Conservation (phyloP, 2,888 invertebrate genomes). For the Lumbricus terrestris region DNA sequence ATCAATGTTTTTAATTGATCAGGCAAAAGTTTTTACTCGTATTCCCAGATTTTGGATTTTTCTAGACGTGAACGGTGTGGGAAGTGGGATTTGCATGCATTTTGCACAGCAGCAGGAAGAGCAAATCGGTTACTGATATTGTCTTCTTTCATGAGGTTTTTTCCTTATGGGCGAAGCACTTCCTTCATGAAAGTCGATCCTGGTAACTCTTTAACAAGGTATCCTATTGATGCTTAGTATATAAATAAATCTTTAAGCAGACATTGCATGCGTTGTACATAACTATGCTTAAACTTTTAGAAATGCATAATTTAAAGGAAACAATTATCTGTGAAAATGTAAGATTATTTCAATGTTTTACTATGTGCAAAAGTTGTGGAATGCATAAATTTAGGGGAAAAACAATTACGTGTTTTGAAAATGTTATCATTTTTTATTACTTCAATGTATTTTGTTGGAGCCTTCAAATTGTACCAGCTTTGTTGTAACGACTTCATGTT, state of each 20-base stretch:
- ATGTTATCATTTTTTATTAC: no score
- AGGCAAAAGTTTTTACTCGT: not conserved
- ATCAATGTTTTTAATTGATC: not conserved
- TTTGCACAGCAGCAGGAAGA: not conserved
- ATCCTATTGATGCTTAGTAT: not conserved
- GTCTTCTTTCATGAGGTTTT: not conserved
- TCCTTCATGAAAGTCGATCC: no score
- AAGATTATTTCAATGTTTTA: not conserved
- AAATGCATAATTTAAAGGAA: not conserved
- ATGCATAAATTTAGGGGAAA: no score
- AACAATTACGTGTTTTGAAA: no score
- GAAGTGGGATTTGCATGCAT: not conserved
- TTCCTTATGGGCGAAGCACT: no score
- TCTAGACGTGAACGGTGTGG: not conserved
- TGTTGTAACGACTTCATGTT: not conserved
- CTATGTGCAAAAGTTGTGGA: no score
- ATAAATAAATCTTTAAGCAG: not conserved
- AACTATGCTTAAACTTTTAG: not conserved
- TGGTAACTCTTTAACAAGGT: not conserved
- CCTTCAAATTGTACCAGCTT: not conserved
- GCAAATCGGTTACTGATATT: not conserved
- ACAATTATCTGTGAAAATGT: not conserved
- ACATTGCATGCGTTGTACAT: no score
- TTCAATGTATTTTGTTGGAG: no score
- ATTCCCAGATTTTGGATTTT: not conserved